Percentiles rank a stretch among this genome's conserved stretches.
These are phyloP conservation scores for Borostomias antarcticus DNA, from an alignment of 2,797 vertebrate genomes.

Conservation along the genomic window DNA sequence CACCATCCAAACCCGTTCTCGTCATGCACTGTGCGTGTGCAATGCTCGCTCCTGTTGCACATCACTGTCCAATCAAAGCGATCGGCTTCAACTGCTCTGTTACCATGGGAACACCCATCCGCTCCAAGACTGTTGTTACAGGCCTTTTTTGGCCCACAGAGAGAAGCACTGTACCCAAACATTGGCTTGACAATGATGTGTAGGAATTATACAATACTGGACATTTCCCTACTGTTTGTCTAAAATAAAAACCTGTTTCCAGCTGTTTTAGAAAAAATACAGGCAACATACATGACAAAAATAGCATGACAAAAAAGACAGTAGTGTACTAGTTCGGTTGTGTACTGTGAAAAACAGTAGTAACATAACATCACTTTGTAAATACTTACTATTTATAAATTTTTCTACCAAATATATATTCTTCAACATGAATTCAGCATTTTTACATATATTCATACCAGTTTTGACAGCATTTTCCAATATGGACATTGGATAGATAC, in stretches of 20 bases:
- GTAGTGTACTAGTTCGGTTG: not conserved
- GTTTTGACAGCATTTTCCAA: slow-evolving; percentile 15
- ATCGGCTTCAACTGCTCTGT: slow-evolving; percentile 10
- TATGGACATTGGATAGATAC: slow-evolving; percentile 12
- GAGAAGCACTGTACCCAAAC: not conserved
- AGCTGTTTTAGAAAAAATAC: not conserved
- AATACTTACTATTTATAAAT: not conserved
- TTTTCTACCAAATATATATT: not conserved
- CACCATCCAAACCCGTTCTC: no score
- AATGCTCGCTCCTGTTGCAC: not conserved
- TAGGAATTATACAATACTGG: not conserved
- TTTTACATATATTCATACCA: not conserved
- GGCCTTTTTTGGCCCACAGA: not conserved
- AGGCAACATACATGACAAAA: slow-evolving; percentile 7
- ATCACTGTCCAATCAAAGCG: slow-evolving; percentile 7
- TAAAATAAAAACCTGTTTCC: not conserved
- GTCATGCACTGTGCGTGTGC: no score
- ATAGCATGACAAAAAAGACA: not conserved
- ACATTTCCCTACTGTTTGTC: not conserved
- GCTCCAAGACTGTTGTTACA: no score
- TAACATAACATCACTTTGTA: slow-evolving; percentile 5
- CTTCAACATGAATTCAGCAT: slow-evolving; percentile 3
- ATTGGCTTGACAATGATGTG: not conserved
- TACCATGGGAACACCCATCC: slow-evolving; percentile 41
- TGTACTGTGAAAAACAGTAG: slow-evolving; percentile 11